Evolutionary conservation across 2,113 vertebrate genomes (phyloP).

Genomic region (Gila orcuttii): DNA sequence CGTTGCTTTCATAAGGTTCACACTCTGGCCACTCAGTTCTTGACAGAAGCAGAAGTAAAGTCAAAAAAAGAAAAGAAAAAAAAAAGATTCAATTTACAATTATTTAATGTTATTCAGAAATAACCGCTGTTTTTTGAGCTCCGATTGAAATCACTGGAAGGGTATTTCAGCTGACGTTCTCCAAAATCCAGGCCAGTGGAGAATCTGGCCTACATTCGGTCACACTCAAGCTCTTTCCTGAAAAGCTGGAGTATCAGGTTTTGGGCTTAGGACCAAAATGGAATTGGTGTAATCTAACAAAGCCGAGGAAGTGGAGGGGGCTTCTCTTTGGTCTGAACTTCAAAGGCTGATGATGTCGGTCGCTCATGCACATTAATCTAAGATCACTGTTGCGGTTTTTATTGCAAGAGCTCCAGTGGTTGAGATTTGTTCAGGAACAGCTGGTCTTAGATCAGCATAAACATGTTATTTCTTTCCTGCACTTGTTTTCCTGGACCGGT

Average conservation of each 20-base stretch:
- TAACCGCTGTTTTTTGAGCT: neutral
- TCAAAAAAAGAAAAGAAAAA: neutral
- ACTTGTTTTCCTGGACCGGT: slow-evolving; percentile 17
- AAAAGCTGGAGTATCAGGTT: slow-evolving; percentile 56
- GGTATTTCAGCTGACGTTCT: slow-evolving; percentile 48
- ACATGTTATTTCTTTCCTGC: slow-evolving; percentile 14
- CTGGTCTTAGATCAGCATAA: slow-evolving; percentile 3
- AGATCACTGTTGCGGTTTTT: slow-evolving; percentile 20
- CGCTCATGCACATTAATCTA: slow-evolving; percentile 19
- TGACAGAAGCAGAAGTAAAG: neutral
- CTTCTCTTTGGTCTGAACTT: slow-evolving; percentile 41
- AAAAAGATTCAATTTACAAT: neutral
- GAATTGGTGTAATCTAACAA: slow-evolving; percentile 51
- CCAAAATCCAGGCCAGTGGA: slow-evolving; percentile 36
- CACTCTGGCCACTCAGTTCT: neutral
- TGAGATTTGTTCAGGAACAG: slow-evolving; percentile 18
- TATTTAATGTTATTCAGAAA: neutral
- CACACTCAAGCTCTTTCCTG: slow-evolving; percentile 43
- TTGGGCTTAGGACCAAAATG: slow-evolving; percentile 51
- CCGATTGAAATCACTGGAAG: neutral
- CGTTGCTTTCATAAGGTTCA: neutral
- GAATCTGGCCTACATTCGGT: slow-evolving; percentile 28
- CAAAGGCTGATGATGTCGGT: slow-evolving; percentile 21
- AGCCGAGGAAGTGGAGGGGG: neutral
- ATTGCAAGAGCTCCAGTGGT: slow-evolving; percentile 13